Evolutionary conservation across 2,888 invertebrate species (phyloP).

Genomic region (Cancer borealis): DNA sequence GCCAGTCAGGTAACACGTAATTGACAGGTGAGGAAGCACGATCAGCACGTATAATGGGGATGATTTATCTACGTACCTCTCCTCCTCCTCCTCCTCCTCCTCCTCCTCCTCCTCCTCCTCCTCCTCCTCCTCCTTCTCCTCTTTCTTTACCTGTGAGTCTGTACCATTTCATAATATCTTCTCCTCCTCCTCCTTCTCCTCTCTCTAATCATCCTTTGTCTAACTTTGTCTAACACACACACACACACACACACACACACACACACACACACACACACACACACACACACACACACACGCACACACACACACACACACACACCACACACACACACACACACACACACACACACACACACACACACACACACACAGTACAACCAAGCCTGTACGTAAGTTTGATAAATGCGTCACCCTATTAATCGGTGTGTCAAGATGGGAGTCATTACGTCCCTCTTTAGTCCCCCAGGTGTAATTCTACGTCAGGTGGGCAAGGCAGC

Average conservation of each 20-base stretch:
- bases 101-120: conserved; percentile 1
- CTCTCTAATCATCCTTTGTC: not conserved
- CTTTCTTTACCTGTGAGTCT: not conserved
- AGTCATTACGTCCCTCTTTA: not conserved
- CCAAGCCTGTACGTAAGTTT: not conserved
- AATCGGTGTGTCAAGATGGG: not conserved
- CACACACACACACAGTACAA: too few species aligned
- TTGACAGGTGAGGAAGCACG: conserved; percentile 43
- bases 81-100: not conserved
- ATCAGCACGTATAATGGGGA: conserved; percentile 44
- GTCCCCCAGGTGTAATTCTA: not conserved
- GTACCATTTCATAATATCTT: too few species aligned
- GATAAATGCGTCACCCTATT: not conserved
- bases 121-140: not conserved
- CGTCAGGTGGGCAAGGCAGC: not conserved
- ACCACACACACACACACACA: not conserved
- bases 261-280: too few species aligned
- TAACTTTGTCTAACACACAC: not conserved
- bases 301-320: not conserved
- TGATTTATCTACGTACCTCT: not conserved
- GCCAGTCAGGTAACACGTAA: conserved; percentile 9
- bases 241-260: not conserved
- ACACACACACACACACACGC: too few species aligned
- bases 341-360: too few species aligned
- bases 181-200: not conserved